Evolutionary conservation across 2,888 invertebrate genomes (phyloP).

Genomic region (Drosophila cognata): DNA sequence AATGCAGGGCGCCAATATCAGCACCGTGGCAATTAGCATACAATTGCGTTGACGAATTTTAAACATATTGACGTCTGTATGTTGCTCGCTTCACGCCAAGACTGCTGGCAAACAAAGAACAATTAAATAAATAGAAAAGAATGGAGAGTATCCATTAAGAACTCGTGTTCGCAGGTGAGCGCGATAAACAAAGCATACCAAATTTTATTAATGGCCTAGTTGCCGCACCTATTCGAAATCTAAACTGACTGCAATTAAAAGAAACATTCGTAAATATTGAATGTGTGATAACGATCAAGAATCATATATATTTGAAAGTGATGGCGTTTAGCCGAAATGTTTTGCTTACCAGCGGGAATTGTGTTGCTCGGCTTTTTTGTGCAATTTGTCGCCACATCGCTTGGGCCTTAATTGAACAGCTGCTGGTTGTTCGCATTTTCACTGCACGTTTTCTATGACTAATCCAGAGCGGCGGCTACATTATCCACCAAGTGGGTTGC

Average conservation of each 20-base stretch:
- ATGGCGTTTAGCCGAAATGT: background rate
- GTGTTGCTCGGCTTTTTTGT: conserved; percentile 35
- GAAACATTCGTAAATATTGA: background rate
- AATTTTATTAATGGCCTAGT: background rate
- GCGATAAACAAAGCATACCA: conserved; percentile 30
- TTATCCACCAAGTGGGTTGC: conserved; percentile 27
- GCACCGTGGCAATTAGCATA: conserved; percentile 86
- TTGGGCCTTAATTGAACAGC: conserved; percentile 33
- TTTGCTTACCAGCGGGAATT: conserved; percentile 33
- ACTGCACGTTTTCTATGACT: conserved; percentile 54
- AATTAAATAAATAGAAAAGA: background rate
- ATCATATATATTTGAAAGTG: background rate
- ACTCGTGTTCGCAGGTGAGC: background rate
- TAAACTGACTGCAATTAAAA: conserved; percentile 25
- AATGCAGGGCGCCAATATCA: conserved; percentile 87
- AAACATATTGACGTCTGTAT: conserved; percentile 59
- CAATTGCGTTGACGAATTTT: conserved; percentile 87
- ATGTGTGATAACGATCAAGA: background rate
- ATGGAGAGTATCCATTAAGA: background rate
- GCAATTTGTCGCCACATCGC: conserved; percentile 47
- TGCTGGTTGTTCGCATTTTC: conserved; percentile 37
- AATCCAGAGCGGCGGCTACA: conserved; percentile 47
- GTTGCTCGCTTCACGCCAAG: conserved; percentile 12
- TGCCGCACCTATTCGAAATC: background rate
- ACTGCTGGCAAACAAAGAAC: background rate